Conservation (phyloP, 2,113 vertebrate species). For the Carettochelys insculpta region DNA sequence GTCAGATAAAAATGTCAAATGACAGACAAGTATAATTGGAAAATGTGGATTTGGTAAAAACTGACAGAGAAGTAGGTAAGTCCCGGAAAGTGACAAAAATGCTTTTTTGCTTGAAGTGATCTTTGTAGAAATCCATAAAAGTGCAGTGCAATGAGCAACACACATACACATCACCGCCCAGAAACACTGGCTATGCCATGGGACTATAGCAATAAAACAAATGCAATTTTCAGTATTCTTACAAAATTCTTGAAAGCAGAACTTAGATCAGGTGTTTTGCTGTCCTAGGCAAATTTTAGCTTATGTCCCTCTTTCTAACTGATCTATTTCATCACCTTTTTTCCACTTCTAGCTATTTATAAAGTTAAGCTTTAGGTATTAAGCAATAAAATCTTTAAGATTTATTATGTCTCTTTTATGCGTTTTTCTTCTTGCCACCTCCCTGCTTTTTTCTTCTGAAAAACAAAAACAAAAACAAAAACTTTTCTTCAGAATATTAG, state of each 20-base stretch:
- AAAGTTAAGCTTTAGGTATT: neutral
- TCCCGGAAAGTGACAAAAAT: slow-evolving; percentile 28
- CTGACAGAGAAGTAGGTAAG: slow-evolving; percentile 33
- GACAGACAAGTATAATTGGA: slow-evolving; percentile 49
- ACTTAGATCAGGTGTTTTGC: neutral
- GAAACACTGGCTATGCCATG: neutral
- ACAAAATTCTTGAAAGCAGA: neutral
- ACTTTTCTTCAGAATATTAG: neutral
- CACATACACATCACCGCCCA: neutral
- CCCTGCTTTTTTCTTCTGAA: neutral
- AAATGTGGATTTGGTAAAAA: slow-evolving; percentile 56
- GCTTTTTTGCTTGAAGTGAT: slow-evolving; percentile 46
- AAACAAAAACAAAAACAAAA: no score
- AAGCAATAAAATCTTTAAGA: neutral
- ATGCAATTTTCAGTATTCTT: neutral
- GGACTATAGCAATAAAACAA: neutral
- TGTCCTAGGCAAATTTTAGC: neutral
- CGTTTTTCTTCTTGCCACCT: neutral
- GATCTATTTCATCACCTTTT: neutral
- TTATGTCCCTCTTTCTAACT: neutral
- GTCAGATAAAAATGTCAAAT: slow-evolving; percentile 61
- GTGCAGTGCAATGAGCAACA: neutral
- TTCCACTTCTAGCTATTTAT: neutral
- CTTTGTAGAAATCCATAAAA: slow-evolving; percentile 36
- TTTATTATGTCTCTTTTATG: neutral